Evolutionary conservation across 2,888 invertebrate genomes (phyloP), one percentile per base, ranked within the genome.

Genomic region (Panopea generosa): DNA sequence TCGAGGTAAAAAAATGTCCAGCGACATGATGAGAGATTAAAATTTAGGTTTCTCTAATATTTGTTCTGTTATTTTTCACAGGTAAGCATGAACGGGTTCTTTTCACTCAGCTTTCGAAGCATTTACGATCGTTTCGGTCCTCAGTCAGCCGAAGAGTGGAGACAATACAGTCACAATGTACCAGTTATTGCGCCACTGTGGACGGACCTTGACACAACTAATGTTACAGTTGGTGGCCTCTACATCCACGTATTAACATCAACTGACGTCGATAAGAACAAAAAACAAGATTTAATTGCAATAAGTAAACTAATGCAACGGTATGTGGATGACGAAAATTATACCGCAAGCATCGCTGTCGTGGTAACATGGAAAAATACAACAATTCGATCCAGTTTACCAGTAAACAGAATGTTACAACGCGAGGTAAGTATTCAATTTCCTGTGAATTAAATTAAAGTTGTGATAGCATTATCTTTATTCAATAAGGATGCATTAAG

Each of bases 281-380:
- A 14, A 18, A 4, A 4, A 4, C 14, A 20, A 16, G 52, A 52
- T 22, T 20, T 52, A 7, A 26, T 4, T 3, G 7, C 4, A 2
- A 4, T 52, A 14, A 16, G 3, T 20, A 20, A 52, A 2, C 6
- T 52, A 2, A 9, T 24, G 3, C 9, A 52, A 20, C 20, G 22
- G 14, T 20, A 20, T 26, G 16, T 11, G 4, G 20, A 26, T 16
- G 7, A 22, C 20, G 20, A 20, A 2, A 20, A 26, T 16, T 52
- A 18, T 20, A 20, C 14, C 4, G n/a, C 52, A 14, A 3, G 14
- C 6, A 4, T 6, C 20, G 52, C 52, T 4, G 4, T 52, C n/a
- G 52, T 52, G 3, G 52, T 52, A 14, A 52, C 52, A 4, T 52
- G 52, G 52, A 52, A 26, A 24, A 52, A 52, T 26, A 22, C 24